Evolutionary conservation across 2,888 invertebrate species (phyloP).

Genomic region (Apodemia duryi): DNA sequence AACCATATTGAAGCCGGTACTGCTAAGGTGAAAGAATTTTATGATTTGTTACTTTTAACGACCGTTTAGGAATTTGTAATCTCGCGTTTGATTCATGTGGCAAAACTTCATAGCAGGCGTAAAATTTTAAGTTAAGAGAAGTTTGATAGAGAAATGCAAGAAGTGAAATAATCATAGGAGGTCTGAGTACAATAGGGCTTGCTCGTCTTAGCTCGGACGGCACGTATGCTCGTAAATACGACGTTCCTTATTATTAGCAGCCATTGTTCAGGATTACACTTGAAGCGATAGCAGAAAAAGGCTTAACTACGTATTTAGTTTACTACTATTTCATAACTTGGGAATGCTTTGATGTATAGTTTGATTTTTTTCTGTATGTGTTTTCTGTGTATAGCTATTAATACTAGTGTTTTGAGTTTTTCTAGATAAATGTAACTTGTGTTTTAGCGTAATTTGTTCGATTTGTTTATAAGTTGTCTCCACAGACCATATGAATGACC

Average conservation of each 20-base stretch:
- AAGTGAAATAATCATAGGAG: constrained; percentile 76
- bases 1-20: no score
- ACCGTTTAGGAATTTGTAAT: neutral
- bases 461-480: no score
- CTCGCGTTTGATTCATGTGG: constrained; percentile 8
- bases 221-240: constrained; percentile 78
- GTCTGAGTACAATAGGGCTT: constrained; percentile 73
- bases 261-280: constrained; percentile 68
- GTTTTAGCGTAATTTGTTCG: no score
- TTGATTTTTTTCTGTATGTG: neutral
- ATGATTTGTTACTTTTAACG: neutral
- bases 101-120: constrained; percentile 43
- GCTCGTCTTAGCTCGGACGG: constrained; percentile 67
- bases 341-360: neutral
- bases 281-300: constrained; percentile 50
- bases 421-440: no score
- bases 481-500: no score
- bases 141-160: constrained; percentile 67
- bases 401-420: no score
- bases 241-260: constrained; percentile 74
- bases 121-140: constrained; percentile 61
- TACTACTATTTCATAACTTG: neutral
- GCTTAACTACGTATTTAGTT: neutral
- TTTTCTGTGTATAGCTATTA: neutral
- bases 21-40: no score